Conservation (phyloP, 2,888 invertebrate genomes). For the Horisme vitalbata region DNA sequence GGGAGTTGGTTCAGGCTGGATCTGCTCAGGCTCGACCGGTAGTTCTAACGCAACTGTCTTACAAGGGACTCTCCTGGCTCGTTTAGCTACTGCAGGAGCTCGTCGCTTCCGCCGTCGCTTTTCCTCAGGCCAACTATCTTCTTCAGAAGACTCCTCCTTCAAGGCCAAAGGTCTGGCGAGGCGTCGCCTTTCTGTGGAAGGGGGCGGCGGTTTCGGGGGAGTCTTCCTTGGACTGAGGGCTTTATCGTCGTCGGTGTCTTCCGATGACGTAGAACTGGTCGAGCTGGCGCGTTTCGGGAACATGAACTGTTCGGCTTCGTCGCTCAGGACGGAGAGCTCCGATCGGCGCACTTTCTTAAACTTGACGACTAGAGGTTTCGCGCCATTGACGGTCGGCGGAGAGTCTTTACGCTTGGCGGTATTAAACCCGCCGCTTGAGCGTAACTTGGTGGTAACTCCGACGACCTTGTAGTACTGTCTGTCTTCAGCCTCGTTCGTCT, state of each 20-base stretch:
- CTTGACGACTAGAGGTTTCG: constrained; percentile 86
- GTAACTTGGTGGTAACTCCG: constrained; percentile 86
- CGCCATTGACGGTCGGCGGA: constrained; percentile 79
- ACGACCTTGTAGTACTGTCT: constrained; percentile 88
- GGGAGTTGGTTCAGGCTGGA: constrained; percentile 51
- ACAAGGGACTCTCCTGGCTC: constrained; percentile 37
- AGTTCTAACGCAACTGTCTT: constrained; percentile 29
- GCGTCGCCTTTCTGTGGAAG: constrained; percentile 57
- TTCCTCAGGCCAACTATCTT: constrained; percentile 71
- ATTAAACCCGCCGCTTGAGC: constrained; percentile 81
- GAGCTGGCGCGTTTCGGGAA: constrained; percentile 88
- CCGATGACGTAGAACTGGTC: constrained; percentile 78
- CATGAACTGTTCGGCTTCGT: constrained; percentile 94
- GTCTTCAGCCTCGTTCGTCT: constrained; percentile 50
- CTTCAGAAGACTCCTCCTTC: constrained; percentile 75
- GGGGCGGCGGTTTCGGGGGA: constrained; percentile 52
- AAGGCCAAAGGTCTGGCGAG: constrained; percentile 66
- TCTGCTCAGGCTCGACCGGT: constrained; percentile 36
- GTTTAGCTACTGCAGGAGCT: constrained; percentile 44
- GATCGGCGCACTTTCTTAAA: constrained; percentile 89
- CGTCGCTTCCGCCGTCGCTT: constrained; percentile 56
- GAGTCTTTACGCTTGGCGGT: constrained; percentile 57
- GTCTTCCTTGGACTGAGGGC: constrained; percentile 63
- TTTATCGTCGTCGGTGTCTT: constrained; percentile 79
- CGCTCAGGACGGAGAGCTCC: constrained; percentile 89